A percentile compares a stretch with the other conserved stretches of the same genome.
Evolutionary conservation across 2,113 vertebrate species (phyloP).

Genomic region (Siniperca knerii): DNA sequence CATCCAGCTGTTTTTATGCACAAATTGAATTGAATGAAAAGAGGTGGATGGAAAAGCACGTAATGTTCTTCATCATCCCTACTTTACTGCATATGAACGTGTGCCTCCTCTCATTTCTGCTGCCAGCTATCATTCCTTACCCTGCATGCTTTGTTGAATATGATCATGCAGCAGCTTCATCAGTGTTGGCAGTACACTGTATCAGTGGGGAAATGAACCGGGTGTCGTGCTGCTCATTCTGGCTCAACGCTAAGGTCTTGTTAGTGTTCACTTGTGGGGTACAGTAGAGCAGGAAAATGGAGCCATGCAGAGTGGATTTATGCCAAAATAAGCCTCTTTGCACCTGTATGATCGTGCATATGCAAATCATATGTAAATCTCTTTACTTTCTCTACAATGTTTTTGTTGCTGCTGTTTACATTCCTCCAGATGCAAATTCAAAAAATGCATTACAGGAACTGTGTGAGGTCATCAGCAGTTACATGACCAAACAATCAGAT

Average conservation of each 20-base stretch:
- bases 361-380: constrained; percentile 57
- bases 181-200: constrained; percentile 56
- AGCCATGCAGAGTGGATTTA: constrained; percentile 38
- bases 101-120: constrained; percentile 48
- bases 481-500: no score
- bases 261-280: constrained; percentile 63
- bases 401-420: no score
- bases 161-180: constrained; percentile 69
- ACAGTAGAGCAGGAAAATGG: constrained; percentile 50
- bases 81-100: constrained; percentile 36
- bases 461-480: no score
- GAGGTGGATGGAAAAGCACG: no score
- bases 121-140: constrained; percentile 55
- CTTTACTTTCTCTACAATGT: constrained; percentile 16
- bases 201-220: constrained; percentile 72
- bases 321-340: constrained; percentile 56
- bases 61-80: constrained; percentile 13
- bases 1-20: neutral
- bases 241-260: constrained; percentile 51
- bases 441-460: no score
- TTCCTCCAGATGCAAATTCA: no score
- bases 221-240: constrained; percentile 45
- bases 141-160: constrained; percentile 59
- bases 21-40: neutral
- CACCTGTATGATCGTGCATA: constrained; percentile 49